Base-by-base conservation (phyloP, 1,140 invertebrate species). In the Drosophila asahinai region DNA sequence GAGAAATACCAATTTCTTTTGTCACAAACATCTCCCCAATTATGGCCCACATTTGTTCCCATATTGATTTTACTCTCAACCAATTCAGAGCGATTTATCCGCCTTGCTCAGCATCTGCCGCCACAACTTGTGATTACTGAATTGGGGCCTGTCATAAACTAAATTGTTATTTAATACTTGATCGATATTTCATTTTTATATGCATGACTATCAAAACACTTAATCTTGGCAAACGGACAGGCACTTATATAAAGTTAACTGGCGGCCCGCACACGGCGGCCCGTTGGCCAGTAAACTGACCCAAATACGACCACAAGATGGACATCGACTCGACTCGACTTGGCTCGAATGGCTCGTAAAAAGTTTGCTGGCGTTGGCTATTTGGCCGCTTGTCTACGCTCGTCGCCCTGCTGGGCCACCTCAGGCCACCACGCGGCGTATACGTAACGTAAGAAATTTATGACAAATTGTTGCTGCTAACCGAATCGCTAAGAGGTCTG, bases 141-240 rank as follows among this genome's bases (percentile, higher is more conserved):
- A 80, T 73, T 54, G 65, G 64, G 48, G 33, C 77, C 77, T 71
- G 84, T 82, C 86, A 86, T 90, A 90, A 90, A 90, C 75, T 86
- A 91, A 90, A 90, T 82, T 90, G 86, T 90, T 90, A 90, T 90
- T 86, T 90, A 90, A 90, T 90, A 90, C 80, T 91, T 90, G 83
- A 90, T 90, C 86, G 86, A 90, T 91, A 90, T 90, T 91, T 90
- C 86, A 90, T 91, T 90, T 90, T 90, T 91, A 90, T 90, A 90
- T 90, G 86, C 81, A 91, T 77, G 86, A 86, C 86, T 90, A 90
- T 90, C 86, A 71, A 74, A 86, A 77, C 86, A 91, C 86, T 91
- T 90, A 90, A 90, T 90, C 86, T 86, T 86, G 83, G 63, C 76
- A 65, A 64, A 76, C 86, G 76, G 75, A 86, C 86, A 84, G 74